phyloP scores from a whole-genome alignment of 2,888 invertebrate genomes.

The Dendrolimus pini region DNA sequence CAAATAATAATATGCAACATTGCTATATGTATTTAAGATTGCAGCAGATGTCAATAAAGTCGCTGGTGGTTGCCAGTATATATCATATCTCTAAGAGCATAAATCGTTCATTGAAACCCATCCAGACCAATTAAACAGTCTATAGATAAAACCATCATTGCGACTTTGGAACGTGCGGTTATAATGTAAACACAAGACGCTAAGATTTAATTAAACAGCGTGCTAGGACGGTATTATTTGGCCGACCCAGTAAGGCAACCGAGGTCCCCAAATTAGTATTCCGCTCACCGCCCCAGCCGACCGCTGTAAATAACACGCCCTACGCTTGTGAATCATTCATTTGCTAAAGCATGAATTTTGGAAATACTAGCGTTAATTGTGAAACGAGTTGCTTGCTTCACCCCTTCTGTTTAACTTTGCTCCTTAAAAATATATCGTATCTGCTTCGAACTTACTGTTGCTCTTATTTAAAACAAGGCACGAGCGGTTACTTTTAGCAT shows the following conservation, averaged over 20 bases:
- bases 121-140: background rate
- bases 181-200: background rate
- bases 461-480: too few species aligned
- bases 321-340: background rate
- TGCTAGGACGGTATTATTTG: slow-evolving; percentile 2
- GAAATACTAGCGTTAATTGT: background rate
- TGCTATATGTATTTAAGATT: too few species aligned
- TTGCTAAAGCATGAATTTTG: background rate
- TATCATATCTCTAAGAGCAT: too few species aligned
- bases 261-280: slow-evolving; percentile 29
- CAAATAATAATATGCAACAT: too few species aligned
- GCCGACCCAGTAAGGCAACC: slow-evolving; percentile 5
- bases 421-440: too few species aligned
- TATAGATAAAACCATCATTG: background rate
- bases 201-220: background rate
- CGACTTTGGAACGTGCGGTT: background rate
- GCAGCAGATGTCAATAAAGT: too few species aligned
- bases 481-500: too few species aligned
- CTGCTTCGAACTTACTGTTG: too few species aligned
- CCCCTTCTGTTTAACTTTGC: too few species aligned
- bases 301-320: slow-evolving; percentile 32
- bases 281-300: slow-evolving; percentile 19
- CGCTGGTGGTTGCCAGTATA: too few species aligned
- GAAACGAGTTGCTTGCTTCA: background rate
- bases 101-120: too few species aligned